Evolutionary conservation across 2,797 vertebrate genomes (phyloP).

Genomic region (Orestias chungarensis): DNA sequence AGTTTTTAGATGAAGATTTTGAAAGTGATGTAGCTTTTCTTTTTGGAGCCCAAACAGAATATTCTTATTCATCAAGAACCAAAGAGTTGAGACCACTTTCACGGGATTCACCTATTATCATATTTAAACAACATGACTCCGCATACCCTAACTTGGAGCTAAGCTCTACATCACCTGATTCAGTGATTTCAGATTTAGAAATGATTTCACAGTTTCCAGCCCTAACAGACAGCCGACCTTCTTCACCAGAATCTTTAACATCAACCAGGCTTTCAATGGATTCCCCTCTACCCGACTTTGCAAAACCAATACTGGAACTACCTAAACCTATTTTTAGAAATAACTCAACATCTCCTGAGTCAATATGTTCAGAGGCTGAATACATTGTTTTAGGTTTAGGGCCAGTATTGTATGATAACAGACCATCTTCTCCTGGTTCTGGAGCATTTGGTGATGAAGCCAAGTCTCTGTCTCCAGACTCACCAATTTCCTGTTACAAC

Average conservation of each 20-base stretch:
- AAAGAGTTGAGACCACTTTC: conserved; percentile 34
- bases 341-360: conserved; percentile 65
- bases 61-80: conserved; percentile 44
- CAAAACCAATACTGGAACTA: conserved; percentile 12
- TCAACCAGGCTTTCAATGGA: conserved; percentile 44
- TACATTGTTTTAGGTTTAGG: conserved; percentile 44
- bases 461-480: conserved; percentile 58
- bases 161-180: conserved; percentile 56
- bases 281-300: conserved; percentile 57
- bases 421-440: conserved; percentile 56
- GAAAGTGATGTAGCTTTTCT: conserved; percentile 41
- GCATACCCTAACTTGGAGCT: background rate
- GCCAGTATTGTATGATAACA: conserved; percentile 33
- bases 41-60: conserved; percentile 48
- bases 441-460: conserved; percentile 46
- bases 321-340: conserved; percentile 29
- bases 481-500: conserved; percentile 53
- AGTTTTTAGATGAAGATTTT: conserved; percentile 35
- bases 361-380: conserved; percentile 67
- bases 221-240: conserved; percentile 36
- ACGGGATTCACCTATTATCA: conserved; percentile 57
- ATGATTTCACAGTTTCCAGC: conserved; percentile 10
- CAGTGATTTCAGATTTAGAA: conserved; percentile 55
- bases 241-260: conserved; percentile 48
- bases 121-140: conserved; percentile 26